Conservation (phyloP, 1,140 invertebrate species). For the Dolichoris vasculosae region DNA sequence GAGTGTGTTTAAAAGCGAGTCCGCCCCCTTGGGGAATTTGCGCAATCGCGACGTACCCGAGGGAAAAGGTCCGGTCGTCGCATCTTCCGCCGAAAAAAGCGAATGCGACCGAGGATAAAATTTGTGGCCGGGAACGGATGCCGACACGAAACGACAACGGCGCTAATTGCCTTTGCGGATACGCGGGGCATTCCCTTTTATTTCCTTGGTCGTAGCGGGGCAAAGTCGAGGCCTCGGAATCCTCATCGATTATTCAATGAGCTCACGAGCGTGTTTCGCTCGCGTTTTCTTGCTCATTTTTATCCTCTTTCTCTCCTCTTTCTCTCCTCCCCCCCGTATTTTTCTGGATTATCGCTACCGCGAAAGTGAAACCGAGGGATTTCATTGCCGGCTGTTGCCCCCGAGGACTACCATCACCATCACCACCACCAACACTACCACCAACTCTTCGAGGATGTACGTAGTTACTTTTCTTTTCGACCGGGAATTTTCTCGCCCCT, state of each 20-base stretch:
- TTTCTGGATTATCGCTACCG: not conserved
- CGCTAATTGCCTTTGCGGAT: conserved; percentile 44
- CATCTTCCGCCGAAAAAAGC: not conserved
- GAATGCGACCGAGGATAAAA: not conserved
- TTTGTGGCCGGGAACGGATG: not conserved
- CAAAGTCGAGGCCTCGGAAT: not conserved
- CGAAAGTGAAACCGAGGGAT: conserved; percentile 8
- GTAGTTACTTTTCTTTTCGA: too few relatives aligned
- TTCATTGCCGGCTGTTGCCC: not conserved
- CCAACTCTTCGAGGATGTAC: too few relatives aligned
- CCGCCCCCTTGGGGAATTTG: not conserved
- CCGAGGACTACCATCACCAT: not conserved
- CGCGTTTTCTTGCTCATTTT: not conserved
- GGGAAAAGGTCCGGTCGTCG: not conserved
- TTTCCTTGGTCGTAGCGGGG: not conserved
- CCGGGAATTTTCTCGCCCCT: too few relatives aligned
- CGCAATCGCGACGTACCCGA: too few relatives aligned
- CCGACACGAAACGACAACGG: not conserved
- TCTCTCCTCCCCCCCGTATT: not conserved
- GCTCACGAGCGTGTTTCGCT: not conserved
- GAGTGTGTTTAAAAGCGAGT: not conserved
- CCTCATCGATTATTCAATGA: conserved; percentile 42
- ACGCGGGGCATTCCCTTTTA: conserved; percentile 10
- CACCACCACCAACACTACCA: not conserved
- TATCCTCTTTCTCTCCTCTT: not conserved